Evolutionary conservation across 2,888 invertebrate species (phyloP).

Genomic region (Polyommatus icarus): DNA sequence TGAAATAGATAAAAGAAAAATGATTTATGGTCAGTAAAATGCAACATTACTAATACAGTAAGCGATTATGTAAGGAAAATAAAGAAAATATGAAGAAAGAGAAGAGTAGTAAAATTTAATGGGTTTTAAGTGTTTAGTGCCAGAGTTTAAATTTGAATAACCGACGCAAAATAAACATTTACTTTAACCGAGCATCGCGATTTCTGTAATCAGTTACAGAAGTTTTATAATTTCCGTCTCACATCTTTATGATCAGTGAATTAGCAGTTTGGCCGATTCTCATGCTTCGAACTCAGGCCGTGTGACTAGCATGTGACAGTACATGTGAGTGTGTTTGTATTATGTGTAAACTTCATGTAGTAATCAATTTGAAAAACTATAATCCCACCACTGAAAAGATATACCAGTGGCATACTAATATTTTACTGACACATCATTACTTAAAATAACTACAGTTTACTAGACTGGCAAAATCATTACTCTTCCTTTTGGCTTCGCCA

Average conservation of each 20-base stretch:
- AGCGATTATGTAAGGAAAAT: slow-evolving; percentile 4
- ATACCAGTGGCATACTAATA: too few species aligned
- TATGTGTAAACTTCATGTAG: too few species aligned
- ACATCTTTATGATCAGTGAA: background rate
- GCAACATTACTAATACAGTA: background rate
- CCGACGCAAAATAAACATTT: background rate
- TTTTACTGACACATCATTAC: too few species aligned
- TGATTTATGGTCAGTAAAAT: slow-evolving; percentile 4
- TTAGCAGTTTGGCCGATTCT: background rate
- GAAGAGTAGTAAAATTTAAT: background rate
- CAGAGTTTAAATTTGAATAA: slow-evolving; percentile 8
- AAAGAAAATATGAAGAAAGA: background rate
- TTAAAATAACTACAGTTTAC: too few species aligned
- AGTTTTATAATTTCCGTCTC: background rate
- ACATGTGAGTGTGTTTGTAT: too few species aligned
- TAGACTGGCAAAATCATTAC: too few species aligned
- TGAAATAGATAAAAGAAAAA: slow-evolving; percentile 21
- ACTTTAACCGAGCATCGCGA: background rate
- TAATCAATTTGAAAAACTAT: too few species aligned
- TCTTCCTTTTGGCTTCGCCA: too few species aligned
- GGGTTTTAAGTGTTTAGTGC: background rate
- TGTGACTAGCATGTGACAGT: too few species aligned
- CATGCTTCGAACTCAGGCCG: background rate
- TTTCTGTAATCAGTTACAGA: slow-evolving; percentile 14
- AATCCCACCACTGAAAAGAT: too few species aligned